These are phyloP conservation scores for Drosophila neotestacea DNA, from an alignment of 2,888 invertebrate species.

Conservation along the genomic window DNA sequence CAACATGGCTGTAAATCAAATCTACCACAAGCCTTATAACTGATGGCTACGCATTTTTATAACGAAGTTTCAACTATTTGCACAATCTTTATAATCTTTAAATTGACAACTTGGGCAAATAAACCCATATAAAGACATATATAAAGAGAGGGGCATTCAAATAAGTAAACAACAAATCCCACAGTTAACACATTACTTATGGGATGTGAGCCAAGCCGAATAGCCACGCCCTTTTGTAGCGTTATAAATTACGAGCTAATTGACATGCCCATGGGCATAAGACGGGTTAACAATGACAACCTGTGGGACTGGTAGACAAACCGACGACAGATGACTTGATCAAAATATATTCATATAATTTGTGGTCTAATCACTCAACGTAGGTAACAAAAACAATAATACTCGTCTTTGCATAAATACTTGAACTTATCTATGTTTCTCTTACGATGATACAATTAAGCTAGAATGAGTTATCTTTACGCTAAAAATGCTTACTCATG, in stretches of 20 bases:
- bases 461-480: constrained; percentile 1
- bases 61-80: constrained; percentile 29
- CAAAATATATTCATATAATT: constrained; percentile 29
- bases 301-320: constrained; percentile 17
- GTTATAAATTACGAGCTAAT: constrained; percentile 36
- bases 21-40: not conserved
- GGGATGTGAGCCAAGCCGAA: not conserved
- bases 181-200: constrained; percentile 30
- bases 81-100: constrained; percentile 25
- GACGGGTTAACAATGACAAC: constrained; percentile 34
- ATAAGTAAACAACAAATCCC: constrained; percentile 20
- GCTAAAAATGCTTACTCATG: constrained; percentile 29
- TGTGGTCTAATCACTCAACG: constrained; percentile 28
- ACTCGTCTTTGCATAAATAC: constrained; percentile 39
- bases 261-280: constrained; percentile 52
- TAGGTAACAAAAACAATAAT: not conserved
- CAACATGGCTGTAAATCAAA: not conserved
- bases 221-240: constrained; percentile 38
- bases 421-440: not conserved
- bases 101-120: constrained; percentile 40
- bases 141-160: constrained; percentile 7
- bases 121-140: not conserved
- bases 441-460: constrained; percentile 1
- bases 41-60: constrained; percentile 26
- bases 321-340: constrained; percentile 40